Percentiles rank a stretch among this genome's conserved stretches.
Evolutionary conservation across 2,888 invertebrate species (phyloP).

Genomic region (Torymus aiolomorphi): DNA sequence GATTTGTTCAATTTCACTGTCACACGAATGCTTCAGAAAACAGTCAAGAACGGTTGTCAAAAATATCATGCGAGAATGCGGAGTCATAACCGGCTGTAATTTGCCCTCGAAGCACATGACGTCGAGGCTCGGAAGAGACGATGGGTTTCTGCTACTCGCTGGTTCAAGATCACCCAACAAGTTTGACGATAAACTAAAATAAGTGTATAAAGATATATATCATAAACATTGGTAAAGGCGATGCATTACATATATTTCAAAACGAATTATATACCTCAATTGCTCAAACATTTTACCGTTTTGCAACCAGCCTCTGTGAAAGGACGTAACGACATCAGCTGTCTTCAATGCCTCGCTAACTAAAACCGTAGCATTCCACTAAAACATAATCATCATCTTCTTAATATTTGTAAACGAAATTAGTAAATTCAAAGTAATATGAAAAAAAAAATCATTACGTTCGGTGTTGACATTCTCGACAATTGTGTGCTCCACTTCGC

Average conservation of each 20-base stretch:
- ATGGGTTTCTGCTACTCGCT: conserved; percentile 74
- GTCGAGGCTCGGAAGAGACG: conserved; percentile 75
- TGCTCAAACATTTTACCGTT: conserved; percentile 64
- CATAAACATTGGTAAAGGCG: background rate
- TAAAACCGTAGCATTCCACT: conserved; percentile 70
- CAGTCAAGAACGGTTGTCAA: conserved; percentile 67
- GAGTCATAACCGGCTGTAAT: conserved; percentile 75
- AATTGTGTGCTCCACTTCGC: conserved; percentile 71
- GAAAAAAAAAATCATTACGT: conserved; percentile 27
- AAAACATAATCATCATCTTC: conserved; percentile 36
- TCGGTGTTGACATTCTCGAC: conserved; percentile 47
- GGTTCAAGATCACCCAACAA: conserved; percentile 74
- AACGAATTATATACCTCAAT: conserved; percentile 62
- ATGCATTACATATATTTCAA: background rate
- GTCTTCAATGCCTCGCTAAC: conserved; percentile 65
- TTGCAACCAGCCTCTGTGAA: conserved; percentile 63
- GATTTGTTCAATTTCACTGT: conserved; percentile 61
- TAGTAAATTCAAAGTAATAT: conserved; percentile 1
- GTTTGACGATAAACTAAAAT: conserved; percentile 76
- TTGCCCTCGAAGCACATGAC: conserved; percentile 76
- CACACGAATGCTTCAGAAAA: conserved; percentile 58
- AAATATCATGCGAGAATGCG: conserved; percentile 76
- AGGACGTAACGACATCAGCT: conserved; percentile 59
- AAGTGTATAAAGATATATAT: background rate
- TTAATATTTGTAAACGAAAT: background rate